Evolutionary conservation across 1,140 invertebrate species (phyloP), one percentile per base, ranked within the genome.

Genomic region (Choristoneura fumiferana): DNA sequence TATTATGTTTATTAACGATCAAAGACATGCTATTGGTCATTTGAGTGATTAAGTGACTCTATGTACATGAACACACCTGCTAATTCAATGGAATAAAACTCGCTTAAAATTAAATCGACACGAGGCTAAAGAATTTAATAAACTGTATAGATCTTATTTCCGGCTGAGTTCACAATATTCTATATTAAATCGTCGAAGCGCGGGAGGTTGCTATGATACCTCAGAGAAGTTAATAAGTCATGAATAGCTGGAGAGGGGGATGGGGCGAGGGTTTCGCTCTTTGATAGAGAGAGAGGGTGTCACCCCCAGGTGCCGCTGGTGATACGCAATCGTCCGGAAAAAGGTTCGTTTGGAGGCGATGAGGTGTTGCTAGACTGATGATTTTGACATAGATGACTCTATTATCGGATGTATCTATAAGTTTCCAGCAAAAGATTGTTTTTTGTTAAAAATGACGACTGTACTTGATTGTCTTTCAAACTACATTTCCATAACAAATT

Each of bases 161-260:
- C 78, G 67, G 67, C 71, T 78, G 78, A 83, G 60, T 87, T 87
- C 81, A 84, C 85, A 88, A 84, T 85, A 77, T 86, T 78, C 83
- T 86, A 87, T 88, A 88, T 88, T 88, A 85, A 88, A 85, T 84
- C 78, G 73, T 59, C 62, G 67, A 71, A 76, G 70, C 72, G 81
- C 74, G 76, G 69, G 78, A 58, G 77, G 85, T 88, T 88, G 85
- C 85, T 69, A 87, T 84, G 85, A 87, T 88, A 88, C 85, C 82
- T 86, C 60, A 75, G 75, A 84, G 80, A 73, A 85, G 83, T 85
- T 88, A 88, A 88, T 88, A 88, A 87, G 85, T 88, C 83, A 84
- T 85, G 84, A 88, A 84, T 81, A 80, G 78, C 56, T 62, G 60
- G 85, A 45, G 66, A 86, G 55, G 53, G 76, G 62, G 79, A 81